Percentiles rank a stretch among this genome's conserved stretches.
Evolutionary conservation across 1,140 invertebrate genomes (phyloP).

Genomic region (Nebria ingens): DNA sequence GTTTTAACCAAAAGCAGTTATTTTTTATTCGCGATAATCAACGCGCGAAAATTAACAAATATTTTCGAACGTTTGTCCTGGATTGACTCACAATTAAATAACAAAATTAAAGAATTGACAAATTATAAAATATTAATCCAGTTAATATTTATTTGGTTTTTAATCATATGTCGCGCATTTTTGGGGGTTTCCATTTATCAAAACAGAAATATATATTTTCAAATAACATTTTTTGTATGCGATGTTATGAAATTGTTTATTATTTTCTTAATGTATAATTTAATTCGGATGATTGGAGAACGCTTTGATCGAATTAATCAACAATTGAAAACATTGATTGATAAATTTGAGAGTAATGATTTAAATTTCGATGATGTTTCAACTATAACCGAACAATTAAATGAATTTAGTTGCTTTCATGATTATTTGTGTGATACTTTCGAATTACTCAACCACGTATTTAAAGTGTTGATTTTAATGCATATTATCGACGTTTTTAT

Average conservation of each 20-base stretch:
- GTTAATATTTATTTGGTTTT: too few species aligned
- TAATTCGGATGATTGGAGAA: neutral
- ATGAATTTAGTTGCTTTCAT: neutral
- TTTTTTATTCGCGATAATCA: neutral
- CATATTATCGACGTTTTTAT: neutral
- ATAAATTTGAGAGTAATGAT: neutral
- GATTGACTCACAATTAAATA: neutral
- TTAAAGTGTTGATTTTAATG: neutral
- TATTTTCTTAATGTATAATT: neutral
- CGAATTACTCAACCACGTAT: neutral
- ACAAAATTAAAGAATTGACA: neutral
- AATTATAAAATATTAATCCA: neutral
- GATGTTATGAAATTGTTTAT: neutral
- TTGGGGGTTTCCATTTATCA: neutral
- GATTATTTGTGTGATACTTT: neutral
- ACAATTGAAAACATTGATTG: neutral
- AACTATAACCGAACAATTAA: neutral
- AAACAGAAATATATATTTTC: neutral
- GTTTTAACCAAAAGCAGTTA: neutral
- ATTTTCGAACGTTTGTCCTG: neutral
- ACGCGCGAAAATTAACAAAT: neutral
- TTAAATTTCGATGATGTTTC: too few species aligned
- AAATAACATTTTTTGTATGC: neutral
- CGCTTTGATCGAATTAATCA: neutral
- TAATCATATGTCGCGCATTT: neutral